Evolutionary conservation across 2,888 invertebrate genomes (phyloP), one percentile per base, ranked within the genome.

Genomic region (Aphidoletes aphidimyza): DNA sequence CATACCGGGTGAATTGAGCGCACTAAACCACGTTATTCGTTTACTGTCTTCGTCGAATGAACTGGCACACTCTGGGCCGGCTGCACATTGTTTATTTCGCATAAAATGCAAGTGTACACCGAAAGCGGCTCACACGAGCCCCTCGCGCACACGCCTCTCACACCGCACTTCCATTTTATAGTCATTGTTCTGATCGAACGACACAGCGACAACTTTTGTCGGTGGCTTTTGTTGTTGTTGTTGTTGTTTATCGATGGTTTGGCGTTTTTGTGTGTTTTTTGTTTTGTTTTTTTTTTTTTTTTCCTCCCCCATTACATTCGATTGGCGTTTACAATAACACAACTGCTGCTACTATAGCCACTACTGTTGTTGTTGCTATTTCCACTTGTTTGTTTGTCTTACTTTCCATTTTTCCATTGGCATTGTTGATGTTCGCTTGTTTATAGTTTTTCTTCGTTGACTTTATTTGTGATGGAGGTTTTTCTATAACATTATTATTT

Each of bases 401-500:
- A 2, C 54, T 54, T 26, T 54, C 54, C 26, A 8, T 11, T 34
- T n/a, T 69, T 69, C 14, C 34, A 30, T 9, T 69, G 30, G 26
- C 69, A 69, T 34, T 34, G 17, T 69, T 69, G 69, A 30, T 69
- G 34, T 54, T 54, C 69, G 30, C 54, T 69, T 69, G 69, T 30
- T 26, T 69, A 69, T 69, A 69, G 69, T 69, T 69, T 69, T 30
- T 69, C 30, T 69, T 30, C 30, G 69, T 34, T 69, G 14, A 30
- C 14, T 69, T 30, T 69, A n/a, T 69, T 30, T 69, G 69, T 69
- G 30, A 30, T 30, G 69, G n/a, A n/a, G n/a, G 69, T 69, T 69
- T 69, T 69, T 69, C 34, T 30, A 69, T 69, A 69, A 69, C 30
- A 69, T 69, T 69, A 69, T 69, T 69, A 69, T 69, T 69, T 69